Base-by-base conservation (phyloP, 2,888 invertebrate genomes). In the Pammene fasciana region DNA sequence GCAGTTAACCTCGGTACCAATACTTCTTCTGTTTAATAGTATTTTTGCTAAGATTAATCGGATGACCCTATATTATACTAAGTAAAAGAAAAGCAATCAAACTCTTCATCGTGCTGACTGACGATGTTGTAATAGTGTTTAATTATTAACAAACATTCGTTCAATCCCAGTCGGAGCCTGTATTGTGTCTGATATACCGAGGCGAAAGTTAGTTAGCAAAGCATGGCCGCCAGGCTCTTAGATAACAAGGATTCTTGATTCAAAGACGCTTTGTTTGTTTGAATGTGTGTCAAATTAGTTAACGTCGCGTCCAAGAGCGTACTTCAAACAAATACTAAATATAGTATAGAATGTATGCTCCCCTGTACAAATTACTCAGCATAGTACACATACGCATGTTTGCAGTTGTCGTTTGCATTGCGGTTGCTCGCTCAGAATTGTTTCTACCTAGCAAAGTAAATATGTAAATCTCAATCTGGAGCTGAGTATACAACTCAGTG, bases 271-370 rank as follows among this genome's bases (percentile, higher is more conserved):
- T 76, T 76, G 74, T 82, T 83, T 82, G 78, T 80, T 83, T 83
- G 82, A 85, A 84, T 82, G 76, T 75, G 79, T 82, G 86, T 84
- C 83, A 87, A 86, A 86, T 87, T 85, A 84, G 85, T 84, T 83
- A 80, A 83, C 82, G 80, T 81, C 78, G 50, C 67, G 73, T 74
- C 74, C 72, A 67, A 73, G 70, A 75, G 16, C 34, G 34, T 54
- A 34, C 34, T 62, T 71, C 54, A 46, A 54, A 61, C 45, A n/a
- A n/a, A n/a, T n/a, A n/a, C 67, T 46, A 60, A 38, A 60, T 46
- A 46, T 61, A 61, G 38, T 45, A 50, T 50, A 45, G 54, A 46
- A 46, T 60, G n/a, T 52, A 54, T 60, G 59, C 34, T 52, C 34
- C 59, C 52, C n/a, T 60, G 46, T 45, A 52, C 54, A 60, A 59